A percentile compares a stretch with the other conserved stretches of the same genome.
These are phyloP conservation scores for Ophion costatus DNA, from an alignment of 2,888 invertebrate species.

Conservation along the genomic window DNA sequence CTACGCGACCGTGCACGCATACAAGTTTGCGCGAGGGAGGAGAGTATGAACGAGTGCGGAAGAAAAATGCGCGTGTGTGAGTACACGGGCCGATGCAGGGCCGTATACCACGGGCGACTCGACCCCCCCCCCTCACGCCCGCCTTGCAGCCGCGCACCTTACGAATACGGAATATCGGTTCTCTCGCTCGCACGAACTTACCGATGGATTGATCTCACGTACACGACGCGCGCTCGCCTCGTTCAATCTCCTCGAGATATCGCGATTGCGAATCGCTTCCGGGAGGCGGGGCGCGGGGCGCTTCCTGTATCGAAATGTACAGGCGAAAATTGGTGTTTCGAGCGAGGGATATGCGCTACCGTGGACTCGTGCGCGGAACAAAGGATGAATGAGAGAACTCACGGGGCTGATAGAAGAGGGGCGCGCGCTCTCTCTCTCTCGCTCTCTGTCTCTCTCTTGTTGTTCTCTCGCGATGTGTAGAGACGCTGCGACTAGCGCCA, in stretches of 20 bases:
- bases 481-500: constrained; percentile 66
- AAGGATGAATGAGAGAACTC: constrained; percentile 63
- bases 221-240: no score
- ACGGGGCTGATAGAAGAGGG: constrained; percentile 43
- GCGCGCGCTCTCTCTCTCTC: constrained; percentile 6
- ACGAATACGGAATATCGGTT: background rate
- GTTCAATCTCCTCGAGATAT: no score
- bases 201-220: no score
- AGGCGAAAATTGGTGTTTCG: no score
- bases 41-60: constrained; percentile 41
- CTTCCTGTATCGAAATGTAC: no score
- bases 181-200: background rate
- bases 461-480: constrained; percentile 24
- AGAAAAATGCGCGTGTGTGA: constrained; percentile 50
- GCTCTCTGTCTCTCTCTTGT: no score
- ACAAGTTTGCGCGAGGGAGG: background rate
- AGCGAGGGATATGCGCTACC: constrained; percentile 1
- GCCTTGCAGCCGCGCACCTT: background rate
- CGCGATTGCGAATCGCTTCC: no score
- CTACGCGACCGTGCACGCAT: constrained; percentile 37
- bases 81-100: constrained; percentile 68
- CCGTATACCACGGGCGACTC: constrained; percentile 63
- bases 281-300: no score
- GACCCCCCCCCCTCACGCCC: constrained; percentile 15
- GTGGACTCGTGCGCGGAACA: constrained; percentile 54